A percentile compares a stretch with the other conserved stretches of the same genome.
phyloP scores from a whole-genome alignment of 2,113 vertebrate genomes.

The Gorsachius goisagi region DNA sequence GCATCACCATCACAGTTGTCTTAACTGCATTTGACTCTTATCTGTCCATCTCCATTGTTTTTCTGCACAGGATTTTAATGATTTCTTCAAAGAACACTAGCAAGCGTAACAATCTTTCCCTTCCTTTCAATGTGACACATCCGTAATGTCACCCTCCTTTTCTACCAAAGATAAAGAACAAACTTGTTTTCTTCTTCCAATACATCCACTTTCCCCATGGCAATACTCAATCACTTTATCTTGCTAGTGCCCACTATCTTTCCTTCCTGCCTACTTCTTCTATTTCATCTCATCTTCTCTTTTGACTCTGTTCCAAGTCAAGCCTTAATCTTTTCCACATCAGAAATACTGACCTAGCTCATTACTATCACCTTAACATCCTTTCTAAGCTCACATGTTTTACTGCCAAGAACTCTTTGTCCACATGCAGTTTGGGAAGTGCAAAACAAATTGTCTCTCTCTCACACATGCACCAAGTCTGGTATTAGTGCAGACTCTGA shows the following conservation, averaged over 20 bases:
- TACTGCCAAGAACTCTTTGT: not conserved
- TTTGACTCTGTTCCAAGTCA: not conserved
- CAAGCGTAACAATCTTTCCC: not conserved
- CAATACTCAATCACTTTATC: not conserved
- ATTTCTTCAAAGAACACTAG: conserved; percentile 9
- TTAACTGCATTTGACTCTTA: not conserved
- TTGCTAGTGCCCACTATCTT: not conserved
- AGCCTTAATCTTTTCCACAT: not conserved
- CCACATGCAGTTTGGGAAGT: rapidly evolving
- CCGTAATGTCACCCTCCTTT: not conserved
- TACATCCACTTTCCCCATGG: not conserved
- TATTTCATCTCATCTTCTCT: not conserved
- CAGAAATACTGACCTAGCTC: not conserved
- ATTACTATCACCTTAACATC: not conserved
- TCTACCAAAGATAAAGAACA: not conserved
- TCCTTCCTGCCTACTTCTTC: not conserved
- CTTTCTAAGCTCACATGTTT: not conserved
- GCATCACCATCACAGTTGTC: not conserved
- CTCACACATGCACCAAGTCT: not conserved
- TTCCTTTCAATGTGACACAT: not conserved
- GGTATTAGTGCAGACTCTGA: not conserved
- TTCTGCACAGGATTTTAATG: not conserved
- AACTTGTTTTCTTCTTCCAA: not conserved
- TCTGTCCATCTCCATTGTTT: not conserved
- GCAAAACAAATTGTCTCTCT: not conserved